phyloP scores from a whole-genome alignment of 1,140 invertebrate genomes.

The Eupristina koningsbergeri region DNA sequence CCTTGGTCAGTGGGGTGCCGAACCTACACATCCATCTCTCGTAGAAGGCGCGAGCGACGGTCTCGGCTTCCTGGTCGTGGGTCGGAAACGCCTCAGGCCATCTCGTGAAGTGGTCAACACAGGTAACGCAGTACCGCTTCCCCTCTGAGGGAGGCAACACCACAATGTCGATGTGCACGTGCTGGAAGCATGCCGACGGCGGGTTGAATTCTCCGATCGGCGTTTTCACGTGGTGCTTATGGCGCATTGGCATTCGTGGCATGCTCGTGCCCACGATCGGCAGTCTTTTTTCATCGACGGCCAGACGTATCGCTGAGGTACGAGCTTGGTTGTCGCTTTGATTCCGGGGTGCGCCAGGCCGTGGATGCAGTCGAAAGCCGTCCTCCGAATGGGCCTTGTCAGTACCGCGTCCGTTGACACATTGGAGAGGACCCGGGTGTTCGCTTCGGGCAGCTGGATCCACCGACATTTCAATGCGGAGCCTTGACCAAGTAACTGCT shows the following conservation, averaged over 20 bases:
- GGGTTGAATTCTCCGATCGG: not conserved
- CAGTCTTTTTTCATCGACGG: constrained; percentile 52
- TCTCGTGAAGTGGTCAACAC: too few species aligned
- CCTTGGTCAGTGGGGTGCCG: constrained; percentile 63
- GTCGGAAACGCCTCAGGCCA: too few species aligned
- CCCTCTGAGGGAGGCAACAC: not conserved
- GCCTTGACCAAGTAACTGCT: not conserved
- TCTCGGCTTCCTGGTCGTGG: too few species aligned
- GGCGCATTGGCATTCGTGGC: constrained; percentile 48
- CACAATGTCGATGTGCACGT: too few species aligned
- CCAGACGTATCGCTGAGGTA: constrained; percentile 54
- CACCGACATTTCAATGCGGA: not conserved
- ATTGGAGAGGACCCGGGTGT: too few species aligned
- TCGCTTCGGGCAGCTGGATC: too few species aligned
- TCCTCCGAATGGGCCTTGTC: not conserved
- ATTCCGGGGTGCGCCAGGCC: constrained; percentile 53
- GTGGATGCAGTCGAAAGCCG: too few species aligned
- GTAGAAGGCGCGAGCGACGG: too few species aligned
- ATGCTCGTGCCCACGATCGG: constrained; percentile 46
- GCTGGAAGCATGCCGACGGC: too few species aligned
- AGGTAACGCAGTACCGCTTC: constrained; percentile 45
- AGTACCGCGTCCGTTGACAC: not conserved
- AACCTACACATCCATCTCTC: not conserved
- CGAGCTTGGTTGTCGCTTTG: constrained; percentile 39
- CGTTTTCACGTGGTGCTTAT: constrained; percentile 44